phyloP scores from a whole-genome alignment of 2,113 vertebrate genomes.

The Pelmatolapia mariae region DNA sequence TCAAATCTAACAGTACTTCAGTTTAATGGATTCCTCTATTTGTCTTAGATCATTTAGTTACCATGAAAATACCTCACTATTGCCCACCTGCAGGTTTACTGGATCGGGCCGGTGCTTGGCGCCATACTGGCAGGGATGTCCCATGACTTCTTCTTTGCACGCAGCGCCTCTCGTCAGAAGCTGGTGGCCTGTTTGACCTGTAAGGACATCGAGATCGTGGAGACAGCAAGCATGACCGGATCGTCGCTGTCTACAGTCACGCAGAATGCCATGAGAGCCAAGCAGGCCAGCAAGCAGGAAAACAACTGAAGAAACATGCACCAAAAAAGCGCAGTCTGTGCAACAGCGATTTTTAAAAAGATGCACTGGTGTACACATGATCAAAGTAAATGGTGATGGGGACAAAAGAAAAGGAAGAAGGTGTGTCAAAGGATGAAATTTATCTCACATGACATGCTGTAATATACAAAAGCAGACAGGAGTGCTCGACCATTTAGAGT shows the following conservation, averaged over 20 bases:
- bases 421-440: background rate
- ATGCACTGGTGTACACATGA: background rate
- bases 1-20: background rate
- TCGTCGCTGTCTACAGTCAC: constrained; percentile 74
- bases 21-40: background rate
- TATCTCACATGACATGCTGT: background rate
- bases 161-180: constrained; percentile 74
- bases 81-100: constrained; percentile 68
- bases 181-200: constrained; percentile 77
- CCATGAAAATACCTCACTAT: background rate
- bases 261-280: constrained; percentile 64
- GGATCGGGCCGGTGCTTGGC: constrained; percentile 75
- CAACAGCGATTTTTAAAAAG: background rate
- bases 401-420: background rate
- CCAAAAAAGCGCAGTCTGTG: background rate
- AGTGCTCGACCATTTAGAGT: background rate
- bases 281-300: constrained; percentile 62
- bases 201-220: constrained; percentile 76
- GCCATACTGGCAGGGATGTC: constrained; percentile 71
- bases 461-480: background rate
- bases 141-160: constrained; percentile 78
- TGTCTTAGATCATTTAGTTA: background rate
- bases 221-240: constrained; percentile 72
- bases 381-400: background rate
- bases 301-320: constrained; percentile 44